Conservation (phyloP, 2,888 invertebrate species). For the Schrankia costaestrigalis region DNA sequence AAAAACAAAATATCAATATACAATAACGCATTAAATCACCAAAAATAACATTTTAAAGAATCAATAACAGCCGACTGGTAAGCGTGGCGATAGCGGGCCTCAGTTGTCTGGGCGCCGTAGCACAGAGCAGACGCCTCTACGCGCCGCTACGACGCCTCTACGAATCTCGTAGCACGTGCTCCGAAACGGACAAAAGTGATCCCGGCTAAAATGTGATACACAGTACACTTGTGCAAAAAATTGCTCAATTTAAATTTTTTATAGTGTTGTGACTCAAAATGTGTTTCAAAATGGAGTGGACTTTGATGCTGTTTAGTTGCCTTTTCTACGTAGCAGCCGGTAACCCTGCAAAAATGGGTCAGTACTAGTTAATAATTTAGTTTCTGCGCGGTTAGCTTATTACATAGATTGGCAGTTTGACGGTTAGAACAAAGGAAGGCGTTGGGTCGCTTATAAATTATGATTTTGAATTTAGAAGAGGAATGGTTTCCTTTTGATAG, state of each 20-base stretch:
- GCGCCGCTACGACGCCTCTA: slow-evolving; percentile 38
- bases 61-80: slow-evolving; percentile 65
- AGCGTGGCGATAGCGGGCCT: slow-evolving; percentile 52
- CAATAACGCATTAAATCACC: slow-evolving; percentile 63
- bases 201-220: slow-evolving; percentile 50
- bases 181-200: slow-evolving; percentile 42
- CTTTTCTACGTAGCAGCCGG: slow-evolving; percentile 47
- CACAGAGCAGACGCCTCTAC: slow-evolving; percentile 52
- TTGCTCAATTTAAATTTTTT: slow-evolving; percentile 38
- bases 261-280: slow-evolving; percentile 39
- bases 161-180: slow-evolving; percentile 37
- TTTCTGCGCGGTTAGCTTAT: slow-evolving; percentile 47
- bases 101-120: slow-evolving; percentile 69
- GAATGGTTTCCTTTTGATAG: no score
- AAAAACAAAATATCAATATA: slow-evolving; percentile 11
- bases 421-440: slow-evolving; percentile 51
- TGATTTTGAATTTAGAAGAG: slow-evolving; percentile 22
- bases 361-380: slow-evolving; percentile 64
- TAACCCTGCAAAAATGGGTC: slow-evolving; percentile 76
- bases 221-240: slow-evolving; percentile 36
- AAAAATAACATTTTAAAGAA: slow-evolving; percentile 79
- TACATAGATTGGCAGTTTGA: slow-evolving; percentile 53
- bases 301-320: slow-evolving; percentile 41
- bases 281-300: slow-evolving; percentile 61
- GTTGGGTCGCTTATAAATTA: slow-evolving; percentile 27